A percentile compares a stretch with the other conserved stretches of the same genome.
These are phyloP conservation scores for Enteromius afrohamiltoni DNA, from an alignment of 2,797 vertebrate genomes.

Conservation along the genomic window DNA sequence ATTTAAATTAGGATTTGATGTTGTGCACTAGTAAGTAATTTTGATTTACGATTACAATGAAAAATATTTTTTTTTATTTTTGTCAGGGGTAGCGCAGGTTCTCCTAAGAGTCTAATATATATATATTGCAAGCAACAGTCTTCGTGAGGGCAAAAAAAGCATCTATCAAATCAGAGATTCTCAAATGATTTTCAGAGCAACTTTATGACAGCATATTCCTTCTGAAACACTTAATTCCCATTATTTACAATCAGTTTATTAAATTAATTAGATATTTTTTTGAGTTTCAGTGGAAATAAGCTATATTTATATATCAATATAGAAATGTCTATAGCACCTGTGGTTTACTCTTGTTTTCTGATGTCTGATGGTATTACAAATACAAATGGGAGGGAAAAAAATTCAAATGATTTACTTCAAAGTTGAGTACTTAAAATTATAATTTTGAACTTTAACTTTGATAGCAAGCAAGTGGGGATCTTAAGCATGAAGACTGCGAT, in stretches of 20 bases:
- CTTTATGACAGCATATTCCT: background rate
- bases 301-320: background rate
- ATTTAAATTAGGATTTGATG: background rate
- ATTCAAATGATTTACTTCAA: too few species aligned
- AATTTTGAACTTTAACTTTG: background rate
- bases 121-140: background rate
- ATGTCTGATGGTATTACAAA: background rate
- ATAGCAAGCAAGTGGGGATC: background rate
- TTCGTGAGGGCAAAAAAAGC: background rate
- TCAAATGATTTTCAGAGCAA: background rate
- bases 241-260: background rate
- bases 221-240: background rate
- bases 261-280: background rate
- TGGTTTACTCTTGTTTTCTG: background rate
- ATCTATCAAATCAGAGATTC: slow-evolving; percentile 8
- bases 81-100: background rate
- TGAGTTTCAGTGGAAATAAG: background rate
- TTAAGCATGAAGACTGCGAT: background rate
- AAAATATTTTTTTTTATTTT: background rate
- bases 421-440: background rate
- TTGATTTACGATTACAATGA: background rate
- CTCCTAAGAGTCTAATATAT: background rate
- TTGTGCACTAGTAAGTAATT: background rate
- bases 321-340: background rate
- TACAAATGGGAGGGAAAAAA: background rate